These are phyloP conservation scores for Drosophila sp. DNA, from an alignment of 1,140 invertebrate genomes.

Conservation along the genomic window DNA sequence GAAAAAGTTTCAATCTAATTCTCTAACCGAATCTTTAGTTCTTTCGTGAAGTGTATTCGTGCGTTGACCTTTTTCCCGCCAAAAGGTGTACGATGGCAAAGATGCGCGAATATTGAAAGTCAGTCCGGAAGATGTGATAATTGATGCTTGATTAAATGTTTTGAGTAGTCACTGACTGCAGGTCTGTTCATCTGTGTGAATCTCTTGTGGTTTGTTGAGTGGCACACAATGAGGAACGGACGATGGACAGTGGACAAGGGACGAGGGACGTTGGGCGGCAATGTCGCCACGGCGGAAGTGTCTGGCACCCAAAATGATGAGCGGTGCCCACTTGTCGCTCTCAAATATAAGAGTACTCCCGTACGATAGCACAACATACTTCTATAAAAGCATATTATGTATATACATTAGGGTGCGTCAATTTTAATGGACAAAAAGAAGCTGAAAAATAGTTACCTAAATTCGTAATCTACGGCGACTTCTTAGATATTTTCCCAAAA, in stretches of 20 bases:
- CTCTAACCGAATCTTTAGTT: neutral
- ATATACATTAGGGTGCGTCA: no score
- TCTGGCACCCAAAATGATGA: conserved; percentile 58
- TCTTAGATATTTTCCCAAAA: no score
- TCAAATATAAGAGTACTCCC: neutral
- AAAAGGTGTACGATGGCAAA: neutral
- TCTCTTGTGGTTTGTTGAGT: conserved; percentile 21
- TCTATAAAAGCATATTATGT: no score
- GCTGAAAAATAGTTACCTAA: no score
- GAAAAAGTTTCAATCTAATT: no score
- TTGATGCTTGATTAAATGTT: neutral
- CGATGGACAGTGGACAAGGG: neutral
- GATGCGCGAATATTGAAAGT: neutral
- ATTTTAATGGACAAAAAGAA: no score
- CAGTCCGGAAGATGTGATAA: neutral
- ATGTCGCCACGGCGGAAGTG: conserved; percentile 67
- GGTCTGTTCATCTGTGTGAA: neutral
- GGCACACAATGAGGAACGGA: conserved; percentile 13
- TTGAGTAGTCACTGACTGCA: neutral
- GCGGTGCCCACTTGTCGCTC: neutral
- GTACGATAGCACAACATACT: neutral
- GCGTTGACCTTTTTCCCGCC: neutral
- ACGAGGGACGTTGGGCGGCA: neutral
- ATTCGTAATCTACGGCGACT: no score
- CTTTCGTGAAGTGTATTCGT: neutral